Base-by-base conservation (phyloP, 2,797 vertebrate genomes). In the Aythya fuligula region DNA sequence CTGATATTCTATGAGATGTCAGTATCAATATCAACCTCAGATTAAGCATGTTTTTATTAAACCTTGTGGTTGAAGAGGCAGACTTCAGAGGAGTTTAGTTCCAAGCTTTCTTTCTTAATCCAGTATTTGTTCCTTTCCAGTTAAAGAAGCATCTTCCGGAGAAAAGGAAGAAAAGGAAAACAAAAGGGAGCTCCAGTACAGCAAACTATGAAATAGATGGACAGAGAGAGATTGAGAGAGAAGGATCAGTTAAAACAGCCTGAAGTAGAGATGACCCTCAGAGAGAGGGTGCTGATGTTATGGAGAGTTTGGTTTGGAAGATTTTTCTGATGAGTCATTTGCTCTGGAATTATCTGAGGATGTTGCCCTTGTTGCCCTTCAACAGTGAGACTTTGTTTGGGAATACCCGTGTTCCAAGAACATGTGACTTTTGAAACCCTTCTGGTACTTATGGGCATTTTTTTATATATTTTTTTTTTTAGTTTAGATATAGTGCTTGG, bases 311-410 rank as follows among this genome's bases (percentile, higher is more conserved):
- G 60, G 20, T 49, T 30, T 70, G 25, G 69, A 79, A 90, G 54
- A 47, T 56, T 93, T 80, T 92, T 53, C 43, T 89, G 74, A 49
- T 87, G 85, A 94, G 25, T 94, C 65, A 79, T 71, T 61, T 83
- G 5, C 65, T 77, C 41, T 87, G 93, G 80, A 93, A 79, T 95
- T 92, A 64, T 30, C 71, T 32, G 47, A 87, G 53, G 43, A 82
- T 92, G 57, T 82, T 89, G 78, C 11, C 36, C n/a, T 87, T 92
- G 57, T 82, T 89, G 81, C 11, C 36, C n/a, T 87, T 92, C 20
- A 54, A 13, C 39, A 69, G 36, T 22, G 56, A 61, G 61, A 49
- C 36, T 45, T 32, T 80, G 24, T 49, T 51, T 82, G 61, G 84
- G 39, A 95, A 80, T 61, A 71, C 49, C 36, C 13, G 0, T 81